phyloP scores from a whole-genome alignment of 2,113 vertebrate genomes.

The Emydura subglobosa region DNA sequence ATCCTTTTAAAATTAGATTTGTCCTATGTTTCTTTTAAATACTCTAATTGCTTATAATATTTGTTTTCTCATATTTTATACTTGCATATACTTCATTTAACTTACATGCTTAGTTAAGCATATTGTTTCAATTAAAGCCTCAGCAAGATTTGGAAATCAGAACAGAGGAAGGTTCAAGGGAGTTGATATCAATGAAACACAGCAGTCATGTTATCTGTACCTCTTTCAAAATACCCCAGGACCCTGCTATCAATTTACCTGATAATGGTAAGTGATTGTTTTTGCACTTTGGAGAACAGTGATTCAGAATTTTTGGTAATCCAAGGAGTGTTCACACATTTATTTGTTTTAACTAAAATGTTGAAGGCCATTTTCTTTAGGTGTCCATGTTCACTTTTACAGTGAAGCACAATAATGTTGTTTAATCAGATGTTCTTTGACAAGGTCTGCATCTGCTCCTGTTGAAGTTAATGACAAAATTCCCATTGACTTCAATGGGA shows the following conservation, averaged over 20 bases:
- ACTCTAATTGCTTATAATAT: slow-evolving; percentile 7
- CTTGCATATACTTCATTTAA: slow-evolving; percentile 38
- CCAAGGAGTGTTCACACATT: not conserved
- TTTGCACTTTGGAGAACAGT: slow-evolving; percentile 13
- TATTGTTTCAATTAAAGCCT: slow-evolving; percentile 71
- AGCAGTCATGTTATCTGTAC: not conserved
- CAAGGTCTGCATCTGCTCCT: not conserved
- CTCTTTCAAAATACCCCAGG: slow-evolving; percentile 35
- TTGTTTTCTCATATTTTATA: slow-evolving; percentile 45
- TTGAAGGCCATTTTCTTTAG: not conserved
- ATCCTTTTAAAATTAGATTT: not conserved
- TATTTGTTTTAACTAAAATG: not conserved
- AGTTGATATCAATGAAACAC: slow-evolving; percentile 32
- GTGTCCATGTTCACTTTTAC: not conserved
- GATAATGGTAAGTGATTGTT: slow-evolving; percentile 37
- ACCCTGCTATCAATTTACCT: slow-evolving; percentile 30
- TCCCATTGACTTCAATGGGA: not conserved
- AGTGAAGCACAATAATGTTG: not conserved
- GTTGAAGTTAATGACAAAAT: not conserved
- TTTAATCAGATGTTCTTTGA: not conserved
- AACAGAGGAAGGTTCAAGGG: slow-evolving; percentile 39
- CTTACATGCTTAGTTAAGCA: slow-evolving; percentile 41
- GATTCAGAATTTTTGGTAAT: not conserved
- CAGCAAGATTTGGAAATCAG: slow-evolving; percentile 61
- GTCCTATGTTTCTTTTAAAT: slow-evolving; percentile 39